phyloP scores from a whole-genome alignment of 2,113 vertebrate species.

The Montifringilla adamsi region DNA sequence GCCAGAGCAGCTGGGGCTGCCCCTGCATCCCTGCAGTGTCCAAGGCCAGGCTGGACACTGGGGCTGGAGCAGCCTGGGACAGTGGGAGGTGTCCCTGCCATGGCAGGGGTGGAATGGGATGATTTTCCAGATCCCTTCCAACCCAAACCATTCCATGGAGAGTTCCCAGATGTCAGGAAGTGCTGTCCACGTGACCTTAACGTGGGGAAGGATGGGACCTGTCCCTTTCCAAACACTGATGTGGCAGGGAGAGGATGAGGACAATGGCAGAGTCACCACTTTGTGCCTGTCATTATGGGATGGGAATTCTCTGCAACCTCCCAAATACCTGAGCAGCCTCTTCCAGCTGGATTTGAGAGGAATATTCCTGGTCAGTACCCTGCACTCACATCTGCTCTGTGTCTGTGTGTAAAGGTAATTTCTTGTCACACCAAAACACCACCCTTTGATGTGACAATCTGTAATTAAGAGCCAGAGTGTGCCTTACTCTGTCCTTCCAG shows the following conservation, averaged over 20 bases:
- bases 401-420: background rate
- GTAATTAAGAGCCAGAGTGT: background rate
- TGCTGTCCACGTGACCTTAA: fast-evolving
- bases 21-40: background rate
- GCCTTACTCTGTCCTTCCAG: background rate
- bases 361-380: fast-evolving
- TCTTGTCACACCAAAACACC: background rate
- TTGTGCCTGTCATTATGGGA: background rate
- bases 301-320: background rate
- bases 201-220: background rate
- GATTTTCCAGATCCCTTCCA: background rate
- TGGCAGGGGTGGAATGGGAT: fast-evolving
- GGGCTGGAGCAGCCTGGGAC: fast-evolving
- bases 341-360: background rate
- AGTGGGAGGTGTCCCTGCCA: background rate
- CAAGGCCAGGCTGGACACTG: too few species aligned
- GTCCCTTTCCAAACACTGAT: background rate
- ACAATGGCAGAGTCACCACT: background rate
- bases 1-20: background rate
- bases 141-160: background rate
- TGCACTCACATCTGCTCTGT: background rate
- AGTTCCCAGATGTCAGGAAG: background rate
- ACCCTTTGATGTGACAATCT: background rate
- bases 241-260: background rate
- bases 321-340: background rate